Percentiles rank a stretch among this genome's conserved stretches.
Evolutionary conservation across 2,797 vertebrate species (phyloP).

Genomic region (Galago senegalensis): DNA sequence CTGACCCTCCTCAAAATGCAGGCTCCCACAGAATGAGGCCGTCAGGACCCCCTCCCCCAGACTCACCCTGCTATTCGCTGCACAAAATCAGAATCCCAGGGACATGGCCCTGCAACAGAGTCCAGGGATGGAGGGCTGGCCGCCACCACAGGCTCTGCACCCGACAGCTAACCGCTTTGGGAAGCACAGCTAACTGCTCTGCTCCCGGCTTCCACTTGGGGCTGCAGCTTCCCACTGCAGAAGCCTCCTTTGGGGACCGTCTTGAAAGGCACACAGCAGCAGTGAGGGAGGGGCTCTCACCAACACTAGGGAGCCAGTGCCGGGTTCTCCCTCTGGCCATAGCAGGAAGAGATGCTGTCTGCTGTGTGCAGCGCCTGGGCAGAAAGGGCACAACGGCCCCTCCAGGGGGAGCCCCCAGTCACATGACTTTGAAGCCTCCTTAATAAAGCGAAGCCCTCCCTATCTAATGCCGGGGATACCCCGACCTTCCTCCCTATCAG

Average conservation of each 20-base stretch:
- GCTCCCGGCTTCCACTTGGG: not conserved
- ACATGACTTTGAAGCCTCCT: rapidly evolving
- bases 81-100: not conserved
- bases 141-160: not conserved
- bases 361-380: rapidly evolving
- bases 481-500: not conserved
- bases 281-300: not conserved
- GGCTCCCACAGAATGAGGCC: not conserved
- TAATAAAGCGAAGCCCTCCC: not conserved
- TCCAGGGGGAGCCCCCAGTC: not conserved
- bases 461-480: not conserved
- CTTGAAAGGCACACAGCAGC: not conserved
- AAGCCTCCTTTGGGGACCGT: not conserved
- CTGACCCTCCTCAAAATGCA: constrained; percentile 51
- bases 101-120: not conserved
- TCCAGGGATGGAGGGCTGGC: not conserved
- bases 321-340: not conserved
- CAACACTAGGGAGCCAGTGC: not conserved
- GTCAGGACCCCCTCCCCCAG: rapidly evolving
- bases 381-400: not conserved
- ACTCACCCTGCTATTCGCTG: not conserved
- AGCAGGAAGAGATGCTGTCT: not conserved
- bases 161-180: not conserved
- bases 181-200: not conserved
- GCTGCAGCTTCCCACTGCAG: not conserved